Evolutionary conservation across 2,113 vertebrate genomes (phyloP).

Genomic region (Sardina pilchardus): DNA sequence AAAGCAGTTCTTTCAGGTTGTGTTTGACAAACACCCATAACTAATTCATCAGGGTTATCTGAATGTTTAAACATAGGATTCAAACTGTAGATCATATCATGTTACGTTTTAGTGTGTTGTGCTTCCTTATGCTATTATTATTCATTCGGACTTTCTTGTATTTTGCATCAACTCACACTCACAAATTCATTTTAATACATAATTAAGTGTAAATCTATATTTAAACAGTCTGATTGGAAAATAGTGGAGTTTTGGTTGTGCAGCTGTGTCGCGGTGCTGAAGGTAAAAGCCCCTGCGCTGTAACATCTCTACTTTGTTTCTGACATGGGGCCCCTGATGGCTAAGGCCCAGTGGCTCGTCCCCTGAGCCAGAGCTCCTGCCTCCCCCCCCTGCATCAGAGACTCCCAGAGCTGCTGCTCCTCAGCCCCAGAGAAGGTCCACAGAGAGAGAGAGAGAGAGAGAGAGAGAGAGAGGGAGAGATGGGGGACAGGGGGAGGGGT

Average conservation of each 20-base stretch:
- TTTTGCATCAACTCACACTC: too few relatives aligned
- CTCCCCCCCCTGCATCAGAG: not conserved
- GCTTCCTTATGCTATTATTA: not conserved
- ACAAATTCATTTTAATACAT: not conserved
- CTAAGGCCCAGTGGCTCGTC: constrained; percentile 5
- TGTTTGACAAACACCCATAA: not conserved
- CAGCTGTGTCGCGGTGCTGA: not conserved
- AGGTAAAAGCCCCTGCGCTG: not conserved
- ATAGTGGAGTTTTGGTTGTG: not conserved
- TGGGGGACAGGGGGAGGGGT: not conserved
- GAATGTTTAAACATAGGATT: not conserved
- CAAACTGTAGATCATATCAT: not conserved
- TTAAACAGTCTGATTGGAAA: not conserved
- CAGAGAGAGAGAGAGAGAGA: not conserved
- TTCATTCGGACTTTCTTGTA: not conserved
- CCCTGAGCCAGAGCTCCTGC: not conserved
- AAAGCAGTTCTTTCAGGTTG: not conserved
- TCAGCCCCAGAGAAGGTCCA: not conserved
- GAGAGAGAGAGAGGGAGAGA: not conserved
- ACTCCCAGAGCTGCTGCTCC: constrained; percentile 14
- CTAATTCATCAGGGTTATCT: not conserved
- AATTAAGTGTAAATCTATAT: not conserved
- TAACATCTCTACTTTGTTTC: constrained; percentile 9
- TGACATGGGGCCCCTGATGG: not conserved
- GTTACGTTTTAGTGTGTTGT: not conserved